These are phyloP conservation scores for Caenorhabditis auriculariae DNA, from an alignment of 2,888 invertebrate genomes.

Conservation along the genomic window DNA sequence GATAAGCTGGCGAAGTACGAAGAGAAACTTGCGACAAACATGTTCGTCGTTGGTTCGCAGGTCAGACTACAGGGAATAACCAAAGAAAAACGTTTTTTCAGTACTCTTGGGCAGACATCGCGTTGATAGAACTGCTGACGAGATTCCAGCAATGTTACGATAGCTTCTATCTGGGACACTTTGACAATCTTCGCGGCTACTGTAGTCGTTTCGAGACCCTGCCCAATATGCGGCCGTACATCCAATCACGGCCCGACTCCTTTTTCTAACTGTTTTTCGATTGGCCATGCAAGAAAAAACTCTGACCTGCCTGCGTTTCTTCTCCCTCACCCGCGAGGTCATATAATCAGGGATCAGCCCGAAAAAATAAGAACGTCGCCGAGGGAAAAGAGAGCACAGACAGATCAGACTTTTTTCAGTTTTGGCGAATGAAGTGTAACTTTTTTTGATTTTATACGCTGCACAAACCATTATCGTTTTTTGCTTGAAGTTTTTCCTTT, in stretches of 20 bases:
- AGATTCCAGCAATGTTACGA: constrained; percentile 49
- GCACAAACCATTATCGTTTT: too few species aligned
- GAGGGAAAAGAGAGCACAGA: too few species aligned
- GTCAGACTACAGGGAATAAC: constrained; percentile 1
- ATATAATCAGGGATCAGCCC: too few species aligned
- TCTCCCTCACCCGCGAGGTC: too few species aligned
- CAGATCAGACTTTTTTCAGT: too few species aligned
- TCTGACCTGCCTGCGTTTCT: too few species aligned
- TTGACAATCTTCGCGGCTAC: constrained; percentile 30
- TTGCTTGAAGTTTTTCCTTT: too few species aligned
- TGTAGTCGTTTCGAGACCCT: constrained; percentile 37
- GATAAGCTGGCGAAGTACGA: constrained; percentile 39
- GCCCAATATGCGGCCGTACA: constrained; percentile 36
- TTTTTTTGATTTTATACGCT: too few species aligned
- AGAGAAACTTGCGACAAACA: constrained; percentile 24
- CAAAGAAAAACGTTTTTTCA: constrained; percentile 20
- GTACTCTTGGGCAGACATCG: constrained; percentile 52
- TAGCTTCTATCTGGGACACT: constrained; percentile 44
- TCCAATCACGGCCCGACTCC: constrained; percentile 35
- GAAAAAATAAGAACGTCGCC: too few species aligned
- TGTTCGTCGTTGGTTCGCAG: constrained; percentile 38
- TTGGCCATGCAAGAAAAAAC: too few species aligned
- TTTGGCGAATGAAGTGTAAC: too few species aligned
- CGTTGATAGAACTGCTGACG: constrained; percentile 45
- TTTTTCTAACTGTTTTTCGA: constrained; percentile 32